Conservation (phyloP, 2,797 vertebrate species). For the Acanthornis magna region DNA sequence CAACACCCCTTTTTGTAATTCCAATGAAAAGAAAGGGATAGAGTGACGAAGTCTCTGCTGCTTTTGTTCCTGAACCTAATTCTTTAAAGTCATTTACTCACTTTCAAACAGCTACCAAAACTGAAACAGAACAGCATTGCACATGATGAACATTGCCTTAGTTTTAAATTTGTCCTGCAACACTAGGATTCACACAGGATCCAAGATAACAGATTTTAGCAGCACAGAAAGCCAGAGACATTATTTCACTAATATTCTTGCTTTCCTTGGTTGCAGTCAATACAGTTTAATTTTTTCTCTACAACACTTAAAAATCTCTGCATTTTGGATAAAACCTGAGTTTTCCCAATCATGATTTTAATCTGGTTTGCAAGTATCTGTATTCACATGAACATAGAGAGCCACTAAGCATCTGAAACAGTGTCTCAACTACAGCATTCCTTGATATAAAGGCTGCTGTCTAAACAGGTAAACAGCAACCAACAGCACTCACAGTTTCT, state of each 20-base stretch:
- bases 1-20: not conserved
- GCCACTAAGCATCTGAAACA: not conserved
- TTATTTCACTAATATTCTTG: not conserved
- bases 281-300: not conserved
- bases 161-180: not conserved
- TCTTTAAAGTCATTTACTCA: not conserved
- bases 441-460: not conserved
- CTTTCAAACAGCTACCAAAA: slow-evolving; percentile 4
- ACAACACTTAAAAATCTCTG: not conserved
- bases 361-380: not conserved
- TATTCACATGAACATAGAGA: not conserved
- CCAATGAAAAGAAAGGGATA: not conserved
- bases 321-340: not conserved
- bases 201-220: not conserved
- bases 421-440: not conserved
- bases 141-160: not conserved
- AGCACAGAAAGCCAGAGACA: not conserved
- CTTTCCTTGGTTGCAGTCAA: not conserved
- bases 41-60: not conserved
- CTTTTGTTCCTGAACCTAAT: not conserved
- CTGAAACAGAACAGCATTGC: not conserved
- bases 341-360: not conserved
- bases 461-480: not conserved
- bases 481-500: not conserved
- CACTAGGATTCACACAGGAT: not conserved